Percentiles rank a stretch among this genome's conserved stretches.
Conservation (phyloP, 1,140 invertebrate species). For the Limonius californicus region DNA sequence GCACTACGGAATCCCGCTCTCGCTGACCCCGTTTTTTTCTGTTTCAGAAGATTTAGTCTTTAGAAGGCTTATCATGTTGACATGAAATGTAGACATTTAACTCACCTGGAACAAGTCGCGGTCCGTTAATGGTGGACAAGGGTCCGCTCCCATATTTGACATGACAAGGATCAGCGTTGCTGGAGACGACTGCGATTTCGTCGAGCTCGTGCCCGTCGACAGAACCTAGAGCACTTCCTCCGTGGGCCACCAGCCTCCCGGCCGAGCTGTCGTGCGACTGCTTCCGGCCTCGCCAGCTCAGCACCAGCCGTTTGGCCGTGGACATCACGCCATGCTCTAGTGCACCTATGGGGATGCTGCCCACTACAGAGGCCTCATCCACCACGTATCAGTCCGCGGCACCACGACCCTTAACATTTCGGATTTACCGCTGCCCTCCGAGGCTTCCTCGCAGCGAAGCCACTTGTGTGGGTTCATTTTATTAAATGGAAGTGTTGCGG, state of each 20-base stretch:
- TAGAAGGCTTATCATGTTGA: no score
- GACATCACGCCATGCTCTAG: constrained; percentile 50
- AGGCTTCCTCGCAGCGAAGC: background rate
- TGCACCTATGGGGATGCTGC: constrained; percentile 19
- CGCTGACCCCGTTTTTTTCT: no score
- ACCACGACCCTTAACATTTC: background rate
- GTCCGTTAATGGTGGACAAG: constrained; percentile 56
- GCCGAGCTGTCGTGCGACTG: constrained; percentile 48
- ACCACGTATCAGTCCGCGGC: background rate
- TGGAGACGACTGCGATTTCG: constrained; percentile 71
- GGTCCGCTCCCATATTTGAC: constrained; percentile 59
- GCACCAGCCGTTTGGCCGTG: constrained; percentile 65
- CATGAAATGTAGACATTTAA: background rate
- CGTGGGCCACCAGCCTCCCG: constrained; percentile 47
- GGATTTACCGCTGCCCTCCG: background rate
- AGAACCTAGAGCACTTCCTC: constrained; percentile 49
- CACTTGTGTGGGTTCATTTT: constrained; percentile 5
- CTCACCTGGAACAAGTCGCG: constrained; percentile 61
- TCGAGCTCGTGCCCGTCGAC: constrained; percentile 65
- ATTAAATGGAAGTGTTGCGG: constrained; percentile 3
- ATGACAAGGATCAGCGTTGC: constrained; percentile 55
- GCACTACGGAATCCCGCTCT: no score
- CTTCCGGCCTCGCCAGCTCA: constrained; percentile 59
- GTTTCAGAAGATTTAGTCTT: no score
- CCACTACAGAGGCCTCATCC: constrained; percentile 8